Evolutionary conservation across 2,888 invertebrate genomes (phyloP), one percentile per base, ranked within the genome.

Genomic region (Bombylius discolor): DNA sequence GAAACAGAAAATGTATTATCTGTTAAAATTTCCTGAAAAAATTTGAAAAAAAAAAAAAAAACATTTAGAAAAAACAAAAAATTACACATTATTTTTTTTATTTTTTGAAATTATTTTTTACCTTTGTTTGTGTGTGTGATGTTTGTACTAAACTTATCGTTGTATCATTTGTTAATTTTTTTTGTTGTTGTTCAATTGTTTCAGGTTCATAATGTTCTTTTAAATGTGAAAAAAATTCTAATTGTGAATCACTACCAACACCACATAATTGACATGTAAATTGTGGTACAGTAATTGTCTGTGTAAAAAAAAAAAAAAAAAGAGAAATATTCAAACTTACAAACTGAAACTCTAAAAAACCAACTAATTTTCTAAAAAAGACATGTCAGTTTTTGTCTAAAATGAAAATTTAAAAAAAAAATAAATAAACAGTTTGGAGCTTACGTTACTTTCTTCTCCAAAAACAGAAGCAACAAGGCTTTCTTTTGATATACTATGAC

Each of bases 191-290:
- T 58, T 58, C 11, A 11, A 42, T 11, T 3, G 39, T 8, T 42
- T 42, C 11, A 0, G 85, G 85, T 68, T 89, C 89, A 70, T 89
- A 89, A 67, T 87, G 88, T 57, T 82, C 80, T 72, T 89, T 90
- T 8, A 93, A 77, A 68, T 93, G 92, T 56, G 88, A 86, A 73
- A 86, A 92, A 75, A 92, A 92, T 67, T 84, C 83, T 23, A 90
- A 72, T 68, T 93, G 92, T 59, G 87, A 84, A 39, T 80, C 81
- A 66, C 85, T 86, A 62, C 79, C 80, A 60, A 81, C 81, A n/a
- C 82, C 83, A 68, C 92, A 93, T 13, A 92, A 70, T 71, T 90
- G 87, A 68, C 92, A 92, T 47, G 68, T 67, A 56, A 69, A 73
- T 23, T 68, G 66, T 12, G 55, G 34, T 32, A 49, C 39, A 39